phyloP scores from a whole-genome alignment of 2,113 vertebrate species.

The Papio anubis region DNA sequence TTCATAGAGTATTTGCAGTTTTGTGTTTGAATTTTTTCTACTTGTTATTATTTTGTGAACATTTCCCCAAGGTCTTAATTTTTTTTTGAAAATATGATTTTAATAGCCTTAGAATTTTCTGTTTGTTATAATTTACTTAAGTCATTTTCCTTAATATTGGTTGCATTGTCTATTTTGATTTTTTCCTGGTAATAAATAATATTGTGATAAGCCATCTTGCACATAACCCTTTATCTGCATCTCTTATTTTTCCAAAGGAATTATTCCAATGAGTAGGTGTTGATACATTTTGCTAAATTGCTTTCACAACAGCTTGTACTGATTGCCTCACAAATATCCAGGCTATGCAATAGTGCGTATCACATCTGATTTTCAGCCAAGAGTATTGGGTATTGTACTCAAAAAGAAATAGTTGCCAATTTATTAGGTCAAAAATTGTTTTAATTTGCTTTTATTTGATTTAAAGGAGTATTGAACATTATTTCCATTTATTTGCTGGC shows the following conservation, averaged over 20 bases:
- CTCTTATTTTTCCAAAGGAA: slow-evolving; percentile 1
- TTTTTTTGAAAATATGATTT: slow-evolving; percentile 49
- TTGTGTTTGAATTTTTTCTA: not conserved
- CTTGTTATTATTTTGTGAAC: slow-evolving; percentile 26
- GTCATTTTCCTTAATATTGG: not conserved
- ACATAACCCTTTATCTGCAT: not conserved
- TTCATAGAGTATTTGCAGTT: not conserved
- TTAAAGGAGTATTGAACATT: slow-evolving; percentile 13
- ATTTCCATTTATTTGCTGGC: slow-evolving; percentile 27
- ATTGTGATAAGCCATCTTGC: not conserved
- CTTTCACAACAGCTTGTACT: not conserved
- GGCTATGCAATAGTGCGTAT: not conserved
- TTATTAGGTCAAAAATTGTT: slow-evolving; percentile 38
- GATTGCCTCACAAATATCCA: not conserved
- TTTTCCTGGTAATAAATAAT: not conserved
- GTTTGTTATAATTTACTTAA: slow-evolving; percentile 24
- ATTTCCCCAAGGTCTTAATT: slow-evolving; percentile 5
- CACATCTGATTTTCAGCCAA: not conserved
- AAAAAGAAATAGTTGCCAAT: not conserved
- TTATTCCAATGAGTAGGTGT: not conserved
- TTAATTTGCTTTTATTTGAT: slow-evolving; percentile 50
- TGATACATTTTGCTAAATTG: not conserved
- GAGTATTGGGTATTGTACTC: not conserved
- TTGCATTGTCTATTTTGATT: not conserved
- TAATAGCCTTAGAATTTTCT: not conserved